phyloP scores from a whole-genome alignment of 2,797 vertebrate species.

The Oophaga sylvatica region DNA sequence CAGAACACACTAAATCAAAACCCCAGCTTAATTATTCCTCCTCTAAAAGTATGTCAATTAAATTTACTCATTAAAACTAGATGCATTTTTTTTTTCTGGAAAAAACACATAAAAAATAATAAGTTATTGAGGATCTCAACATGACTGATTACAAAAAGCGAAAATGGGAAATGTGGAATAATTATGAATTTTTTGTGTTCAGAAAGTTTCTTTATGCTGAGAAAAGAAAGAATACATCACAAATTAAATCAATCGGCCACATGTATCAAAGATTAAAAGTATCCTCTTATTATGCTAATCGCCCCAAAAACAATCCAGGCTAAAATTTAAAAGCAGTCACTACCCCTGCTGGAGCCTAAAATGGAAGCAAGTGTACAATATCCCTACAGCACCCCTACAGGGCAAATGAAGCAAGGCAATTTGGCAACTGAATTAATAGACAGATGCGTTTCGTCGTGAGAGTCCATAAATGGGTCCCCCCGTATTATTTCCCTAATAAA shows the following conservation, averaged over 20 bases:
- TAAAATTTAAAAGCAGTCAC: background rate
- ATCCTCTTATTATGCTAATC: background rate
- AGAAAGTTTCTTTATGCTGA: background rate
- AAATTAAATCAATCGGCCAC: background rate
- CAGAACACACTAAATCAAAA: slow-evolving; percentile 42
- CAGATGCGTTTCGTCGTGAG: no score
- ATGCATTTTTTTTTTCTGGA: slow-evolving; percentile 29
- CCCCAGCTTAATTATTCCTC: slow-evolving; percentile 38
- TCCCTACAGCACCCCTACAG: no score
- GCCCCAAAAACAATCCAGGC: background rate
- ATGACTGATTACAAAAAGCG: slow-evolving; percentile 12
- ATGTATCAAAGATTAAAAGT: background rate
- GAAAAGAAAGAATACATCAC: background rate
- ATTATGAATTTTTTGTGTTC: background rate
- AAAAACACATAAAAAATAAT: slow-evolving; percentile 40
- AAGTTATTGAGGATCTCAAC: slow-evolving; percentile 16
- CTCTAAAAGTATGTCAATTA: slow-evolving; percentile 39
- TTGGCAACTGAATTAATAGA: no score
- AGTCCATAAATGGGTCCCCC: no score
- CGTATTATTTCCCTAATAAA: no score
- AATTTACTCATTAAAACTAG: slow-evolving; percentile 44
- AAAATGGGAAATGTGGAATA: slow-evolving; percentile 11
- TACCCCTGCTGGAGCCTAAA: no score
- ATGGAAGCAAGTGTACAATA: no score
- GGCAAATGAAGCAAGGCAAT: no score